Conservation (phyloP, 1,140 invertebrate genomes). For the Solenopsis fugax region DNA sequence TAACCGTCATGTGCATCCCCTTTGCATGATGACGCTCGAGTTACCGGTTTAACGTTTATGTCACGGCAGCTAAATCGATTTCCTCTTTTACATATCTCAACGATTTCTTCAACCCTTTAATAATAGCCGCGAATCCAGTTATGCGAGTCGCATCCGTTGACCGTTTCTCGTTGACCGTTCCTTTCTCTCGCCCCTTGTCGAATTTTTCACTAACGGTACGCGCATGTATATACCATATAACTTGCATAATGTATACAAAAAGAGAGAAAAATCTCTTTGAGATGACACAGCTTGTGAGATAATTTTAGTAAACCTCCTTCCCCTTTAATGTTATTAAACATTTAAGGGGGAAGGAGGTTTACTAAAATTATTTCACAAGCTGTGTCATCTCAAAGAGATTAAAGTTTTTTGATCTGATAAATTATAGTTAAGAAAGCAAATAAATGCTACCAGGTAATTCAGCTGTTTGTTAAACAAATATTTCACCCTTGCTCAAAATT, state of each 20-base stretch:
- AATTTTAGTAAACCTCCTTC: constrained; percentile 13
- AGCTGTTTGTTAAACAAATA: background rate
- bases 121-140: constrained; percentile 42
- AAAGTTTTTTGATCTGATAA: background rate
- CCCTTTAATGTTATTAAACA: background rate
- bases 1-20: constrained; percentile 35
- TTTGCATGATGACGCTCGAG: constrained; percentile 4
- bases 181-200: constrained; percentile 18
- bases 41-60: constrained; percentile 48
- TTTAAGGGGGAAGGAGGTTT: background rate
- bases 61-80: constrained; percentile 56
- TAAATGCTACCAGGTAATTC: background rate
- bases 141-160: constrained; percentile 52
- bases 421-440: background rate
- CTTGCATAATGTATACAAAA: constrained; percentile 4
- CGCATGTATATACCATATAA: background rate
- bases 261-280: background rate
- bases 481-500: background rate
- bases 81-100: constrained; percentile 55
- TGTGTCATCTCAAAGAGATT: background rate
- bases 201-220: constrained; percentile 8
- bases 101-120: constrained; percentile 58
- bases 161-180: constrained; percentile 38
- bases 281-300: background rate
- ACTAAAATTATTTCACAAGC: constrained; percentile 22